Evolutionary conservation across 2,113 vertebrate species (phyloP).

Genomic region (Neolamprologus tretocephalus): DNA sequence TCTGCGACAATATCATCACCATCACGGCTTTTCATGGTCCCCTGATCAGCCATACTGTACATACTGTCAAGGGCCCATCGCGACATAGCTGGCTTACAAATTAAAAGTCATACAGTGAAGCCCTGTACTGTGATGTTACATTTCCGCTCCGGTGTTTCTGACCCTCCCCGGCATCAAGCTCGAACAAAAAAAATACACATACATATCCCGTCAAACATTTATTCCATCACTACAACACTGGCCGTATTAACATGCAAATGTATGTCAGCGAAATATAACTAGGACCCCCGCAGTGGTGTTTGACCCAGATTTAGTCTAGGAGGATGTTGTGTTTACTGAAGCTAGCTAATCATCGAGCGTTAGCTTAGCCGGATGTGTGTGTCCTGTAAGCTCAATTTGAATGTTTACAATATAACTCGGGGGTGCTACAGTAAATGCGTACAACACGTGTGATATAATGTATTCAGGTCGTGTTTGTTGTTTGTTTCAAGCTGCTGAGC

Average conservation of each 20-base stretch:
- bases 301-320: not conserved
- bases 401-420: not conserved
- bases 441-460: not conserved
- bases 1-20: not conserved
- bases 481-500: accelerated
- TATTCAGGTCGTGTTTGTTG: accelerated
- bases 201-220: not conserved
- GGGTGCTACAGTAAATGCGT: accelerated
- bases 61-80: too few relatives aligned
- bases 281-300: not conserved
- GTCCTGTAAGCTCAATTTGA: not conserved
- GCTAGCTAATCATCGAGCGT: conserved; percentile 5
- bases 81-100: not conserved
- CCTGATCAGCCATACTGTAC: not conserved
- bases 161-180: not conserved
- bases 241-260: not conserved
- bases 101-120: not conserved
- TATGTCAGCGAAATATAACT: not conserved
- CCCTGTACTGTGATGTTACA: not conserved
- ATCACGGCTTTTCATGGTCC: not conserved
- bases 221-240: not conserved
- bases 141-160: conserved; percentile 34
- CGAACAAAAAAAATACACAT: not conserved
- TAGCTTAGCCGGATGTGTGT: not conserved
- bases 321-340: conserved; percentile 48